Evolutionary conservation across 2,888 invertebrate species (phyloP), one percentile per base, ranked within the genome.

Genomic region (Catocala fraxini): DNA sequence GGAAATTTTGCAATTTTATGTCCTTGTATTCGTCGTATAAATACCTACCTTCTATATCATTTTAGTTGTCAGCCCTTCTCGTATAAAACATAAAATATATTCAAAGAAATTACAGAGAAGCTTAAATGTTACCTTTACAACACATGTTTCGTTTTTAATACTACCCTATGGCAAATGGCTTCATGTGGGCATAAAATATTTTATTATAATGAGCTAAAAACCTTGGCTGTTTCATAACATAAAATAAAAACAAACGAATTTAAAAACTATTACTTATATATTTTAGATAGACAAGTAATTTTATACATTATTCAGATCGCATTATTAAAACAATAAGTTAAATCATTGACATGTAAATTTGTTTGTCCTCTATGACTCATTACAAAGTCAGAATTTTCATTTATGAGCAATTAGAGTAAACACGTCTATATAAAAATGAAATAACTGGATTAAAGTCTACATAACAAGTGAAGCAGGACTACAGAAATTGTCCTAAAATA

Each of bases 11-110:
- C 55, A 57, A 70, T 68, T 51, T 12, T 42, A 49, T 33, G 43
- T 11, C n/a, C 42, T 51, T 52, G 6, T 51, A 61, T 42, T 58
- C 41, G 11, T 49, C 42, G 4, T 55, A n/a, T 48, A 43, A 9
- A 7, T 70, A 72, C 67, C 75, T 78, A 77, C 78, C 75, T 80
- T 72, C 79, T 77, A 64, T 71, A 63, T 54, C 45, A 65, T 56
- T 59, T 62, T 51, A 60, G 58, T 69, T 64, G 45, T 57, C 52
- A 57, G 64, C 41, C 53, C 57, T 63, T 65, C 35, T 45, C 48
- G 56, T 59, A 13, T 15, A 52, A 63, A 65, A 61, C 57, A 59
- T 33, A 65, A 59, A 56, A 54, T 7, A 10, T 41, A 43, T 11
- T 5, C 13, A 39, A 42, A 45, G n/a, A 12, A 49, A 34, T 11